Evolutionary conservation across 2,888 invertebrate species (phyloP).

Genomic region (Campoletis raptor): DNA sequence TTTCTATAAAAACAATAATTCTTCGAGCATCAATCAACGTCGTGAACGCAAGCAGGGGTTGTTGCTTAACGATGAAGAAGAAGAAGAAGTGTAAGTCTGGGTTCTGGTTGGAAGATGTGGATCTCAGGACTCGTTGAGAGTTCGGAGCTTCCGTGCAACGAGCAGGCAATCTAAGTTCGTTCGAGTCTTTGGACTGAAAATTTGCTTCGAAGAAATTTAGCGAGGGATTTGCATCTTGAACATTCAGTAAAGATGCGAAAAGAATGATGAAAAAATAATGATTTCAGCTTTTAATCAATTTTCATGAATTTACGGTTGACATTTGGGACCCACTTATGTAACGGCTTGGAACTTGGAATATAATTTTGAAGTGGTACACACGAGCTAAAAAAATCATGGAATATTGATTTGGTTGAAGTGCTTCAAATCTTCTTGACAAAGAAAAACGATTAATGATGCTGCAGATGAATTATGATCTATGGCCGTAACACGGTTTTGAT

Average conservation of each 20-base stretch:
- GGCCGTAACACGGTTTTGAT: slow-evolving; percentile 7
- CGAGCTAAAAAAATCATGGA: neutral
- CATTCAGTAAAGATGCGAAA: neutral
- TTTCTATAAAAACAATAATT: slow-evolving; percentile 61
- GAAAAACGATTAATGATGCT: neutral
- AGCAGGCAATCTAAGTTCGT: slow-evolving; percentile 55
- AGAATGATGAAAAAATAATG: neutral
- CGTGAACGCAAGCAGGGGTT: slow-evolving; percentile 20
- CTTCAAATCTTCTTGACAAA: neutral
- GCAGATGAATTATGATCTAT: neutral
- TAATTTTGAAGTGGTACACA: neutral
- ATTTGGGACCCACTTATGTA: neutral
- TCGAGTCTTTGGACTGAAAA: neutral
- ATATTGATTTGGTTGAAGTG: neutral
- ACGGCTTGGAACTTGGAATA: neutral
- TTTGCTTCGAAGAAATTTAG: slow-evolving; percentile 3
- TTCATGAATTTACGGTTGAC: neutral
- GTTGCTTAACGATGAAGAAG: slow-evolving; percentile 28
- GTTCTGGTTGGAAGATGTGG: slow-evolving; percentile 8
- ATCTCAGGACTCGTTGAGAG: neutral
- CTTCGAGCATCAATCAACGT: slow-evolving; percentile 64
- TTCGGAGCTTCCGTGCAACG: slow-evolving; percentile 10
- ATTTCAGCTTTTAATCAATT: neutral
- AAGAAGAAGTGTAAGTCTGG: slow-evolving; percentile 1
- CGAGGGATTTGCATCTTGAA: slow-evolving; percentile 12